Conservation (phyloP, 1,140 invertebrate genomes). For the Sipha flava region DNA sequence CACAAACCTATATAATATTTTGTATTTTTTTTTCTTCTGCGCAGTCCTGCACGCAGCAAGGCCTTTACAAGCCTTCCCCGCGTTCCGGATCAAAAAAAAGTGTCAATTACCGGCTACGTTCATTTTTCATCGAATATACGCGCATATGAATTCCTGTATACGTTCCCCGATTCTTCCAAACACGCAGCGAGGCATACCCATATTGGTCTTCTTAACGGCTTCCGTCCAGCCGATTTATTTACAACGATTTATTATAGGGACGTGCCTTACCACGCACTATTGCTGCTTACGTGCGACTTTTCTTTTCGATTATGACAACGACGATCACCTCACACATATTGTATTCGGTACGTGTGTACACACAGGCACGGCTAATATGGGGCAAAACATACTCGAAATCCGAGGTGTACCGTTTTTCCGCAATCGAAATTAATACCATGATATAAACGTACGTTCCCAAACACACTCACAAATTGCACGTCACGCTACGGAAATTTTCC, state of each 20-base stretch:
- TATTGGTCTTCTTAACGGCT: constrained; percentile 14
- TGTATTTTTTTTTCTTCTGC: too few relatives aligned
- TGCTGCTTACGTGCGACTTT: too few relatives aligned
- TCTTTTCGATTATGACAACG: too few relatives aligned
- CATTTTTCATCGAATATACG: background rate
- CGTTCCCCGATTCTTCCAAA: background rate
- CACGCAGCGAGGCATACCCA: background rate
- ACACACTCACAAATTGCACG: too few relatives aligned
- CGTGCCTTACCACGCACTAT: too few relatives aligned
- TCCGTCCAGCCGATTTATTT: constrained; percentile 10
- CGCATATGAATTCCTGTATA: background rate
- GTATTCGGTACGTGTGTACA: background rate
- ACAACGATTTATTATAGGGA: background rate
- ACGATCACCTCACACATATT: background rate
- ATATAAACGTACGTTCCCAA: too few relatives aligned
- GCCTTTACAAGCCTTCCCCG: too few relatives aligned
- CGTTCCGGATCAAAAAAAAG: background rate
- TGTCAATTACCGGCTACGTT: background rate
- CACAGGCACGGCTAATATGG: background rate
- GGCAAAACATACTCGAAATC: background rate
- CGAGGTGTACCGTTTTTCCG: background rate
- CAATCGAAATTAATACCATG: background rate
- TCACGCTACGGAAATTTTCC: background rate
- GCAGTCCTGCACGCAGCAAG: too few relatives aligned
- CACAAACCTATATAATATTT: too few relatives aligned